Evolutionary conservation across 2,888 invertebrate species (phyloP).

Genomic region (Tillus elongatus): DNA sequence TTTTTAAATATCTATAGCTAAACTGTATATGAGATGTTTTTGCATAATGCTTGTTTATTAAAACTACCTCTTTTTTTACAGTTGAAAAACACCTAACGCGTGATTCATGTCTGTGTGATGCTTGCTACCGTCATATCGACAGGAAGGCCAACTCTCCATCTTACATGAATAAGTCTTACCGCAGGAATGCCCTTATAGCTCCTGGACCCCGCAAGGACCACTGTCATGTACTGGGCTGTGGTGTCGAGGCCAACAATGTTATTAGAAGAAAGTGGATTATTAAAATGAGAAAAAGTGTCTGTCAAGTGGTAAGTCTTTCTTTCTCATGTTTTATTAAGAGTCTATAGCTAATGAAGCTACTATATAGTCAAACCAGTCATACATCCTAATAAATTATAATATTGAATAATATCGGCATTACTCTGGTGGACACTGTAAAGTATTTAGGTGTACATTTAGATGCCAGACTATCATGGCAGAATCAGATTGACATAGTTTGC

Average conservation of each 20-base stretch:
- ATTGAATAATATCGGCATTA: too few relatives aligned
- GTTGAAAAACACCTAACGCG: constrained; percentile 73
- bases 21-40: too few relatives aligned
- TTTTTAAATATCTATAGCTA: too few relatives aligned
- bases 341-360: too few relatives aligned
- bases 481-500: too few relatives aligned
- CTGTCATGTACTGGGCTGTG: constrained; percentile 60
- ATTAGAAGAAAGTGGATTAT: constrained; percentile 64
- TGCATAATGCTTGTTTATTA: neutral
- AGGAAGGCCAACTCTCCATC: constrained; percentile 67
- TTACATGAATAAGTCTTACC: constrained; percentile 48
- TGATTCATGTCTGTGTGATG: constrained; percentile 80
- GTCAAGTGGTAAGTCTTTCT: constrained; percentile 46
- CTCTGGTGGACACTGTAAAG: too few relatives aligned
- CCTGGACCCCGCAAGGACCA: constrained; percentile 39
- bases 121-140: constrained; percentile 79
- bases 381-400: too few relatives aligned
- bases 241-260: constrained; percentile 51
- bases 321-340: neutral
- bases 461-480: too few relatives aligned
- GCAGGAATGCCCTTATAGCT: constrained; percentile 34
- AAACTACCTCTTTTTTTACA: constrained; percentile 34
- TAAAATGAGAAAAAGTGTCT: constrained; percentile 59
- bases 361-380: too few relatives aligned
- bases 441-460: too few relatives aligned